A percentile compares a stretch with the other conserved stretches of the same genome.
Evolutionary conservation across 1,140 invertebrate species (phyloP).

Genomic region (Meloidogyne floridensis): DNA sequence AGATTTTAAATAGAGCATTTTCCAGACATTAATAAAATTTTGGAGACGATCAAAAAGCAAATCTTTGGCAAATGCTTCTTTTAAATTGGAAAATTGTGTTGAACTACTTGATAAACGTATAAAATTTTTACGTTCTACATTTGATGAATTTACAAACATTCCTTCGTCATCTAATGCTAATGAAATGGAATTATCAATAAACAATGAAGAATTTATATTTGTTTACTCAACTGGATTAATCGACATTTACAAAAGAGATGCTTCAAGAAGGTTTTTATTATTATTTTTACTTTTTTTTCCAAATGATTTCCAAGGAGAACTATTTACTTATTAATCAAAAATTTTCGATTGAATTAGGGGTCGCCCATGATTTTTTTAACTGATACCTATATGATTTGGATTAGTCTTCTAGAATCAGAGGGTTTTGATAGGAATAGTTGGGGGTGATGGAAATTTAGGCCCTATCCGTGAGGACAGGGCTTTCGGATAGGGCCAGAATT

Average conservation of each 20-base stretch:
- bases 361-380: too few species aligned
- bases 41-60: slow-evolving; percentile 29
- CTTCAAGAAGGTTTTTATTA: slow-evolving; percentile 3
- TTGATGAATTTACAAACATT: slow-evolving; percentile 28
- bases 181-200: not conserved
- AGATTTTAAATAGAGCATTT: not conserved
- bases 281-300: too few species aligned
- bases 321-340: too few species aligned
- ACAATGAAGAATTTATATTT: slow-evolving; percentile 28
- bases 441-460: not conserved
- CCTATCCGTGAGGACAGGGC: too few species aligned
- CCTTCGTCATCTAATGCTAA: not conserved
- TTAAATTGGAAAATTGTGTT: slow-evolving; percentile 32
- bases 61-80: slow-evolving; percentile 10
- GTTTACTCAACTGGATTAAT: slow-evolving; percentile 12
- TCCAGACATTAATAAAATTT: slow-evolving; percentile 40
- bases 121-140: slow-evolving; percentile 26
- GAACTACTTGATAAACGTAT: slow-evolving; percentile 13
- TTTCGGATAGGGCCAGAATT: too few species aligned
- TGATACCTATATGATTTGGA: too few species aligned
- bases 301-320: too few species aligned
- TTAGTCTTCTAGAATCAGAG: too few species aligned
- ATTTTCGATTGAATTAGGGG: too few species aligned
- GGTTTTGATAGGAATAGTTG: too few species aligned
- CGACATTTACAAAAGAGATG: slow-evolving; percentile 14